These are phyloP conservation scores for Lordiphosa andalusiaca DNA, from an alignment of 2,888 invertebrate genomes.

Conservation along the genomic window DNA sequence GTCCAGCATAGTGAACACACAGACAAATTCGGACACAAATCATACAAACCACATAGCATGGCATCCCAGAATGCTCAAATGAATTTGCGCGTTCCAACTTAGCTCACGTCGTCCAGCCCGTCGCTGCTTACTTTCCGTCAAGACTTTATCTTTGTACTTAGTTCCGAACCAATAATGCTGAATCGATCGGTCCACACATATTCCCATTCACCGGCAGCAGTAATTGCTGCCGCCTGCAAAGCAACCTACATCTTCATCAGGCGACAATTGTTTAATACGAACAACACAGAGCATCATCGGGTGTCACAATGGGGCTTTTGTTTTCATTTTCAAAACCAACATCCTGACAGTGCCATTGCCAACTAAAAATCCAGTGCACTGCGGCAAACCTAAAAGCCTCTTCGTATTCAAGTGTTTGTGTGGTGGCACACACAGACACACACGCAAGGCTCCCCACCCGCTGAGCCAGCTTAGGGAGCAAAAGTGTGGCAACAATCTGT, in stretches of 20 bases:
- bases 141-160: slow-evolving; percentile 7
- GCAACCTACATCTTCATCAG: slow-evolving; percentile 17
- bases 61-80: too few species aligned
- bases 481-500: slow-evolving; percentile 67
- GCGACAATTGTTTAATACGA: slow-evolving; percentile 56
- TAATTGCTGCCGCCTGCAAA: slow-evolving; percentile 34
- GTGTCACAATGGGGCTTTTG: slow-evolving; percentile 53
- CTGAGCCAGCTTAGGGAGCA: slow-evolving; percentile 45
- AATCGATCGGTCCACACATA: slow-evolving; percentile 8
- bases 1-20: too few species aligned
- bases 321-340: slow-evolving; percentile 57
- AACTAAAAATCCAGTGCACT: slow-evolving; percentile 52
- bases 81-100: too few species aligned
- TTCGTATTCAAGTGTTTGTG: slow-evolving; percentile 64
- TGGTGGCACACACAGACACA: slow-evolving; percentile 10
- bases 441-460: slow-evolving; percentile 14
- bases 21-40: too few species aligned
- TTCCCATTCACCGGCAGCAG: slow-evolving; percentile 22
- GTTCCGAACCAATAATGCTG: slow-evolving; percentile 9
- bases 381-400: slow-evolving; percentile 58
- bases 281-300: slow-evolving; percentile 25
- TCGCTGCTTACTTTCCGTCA: too few species aligned
- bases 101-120: too few species aligned
- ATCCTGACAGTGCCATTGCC: slow-evolving; percentile 64
- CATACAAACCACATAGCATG: too few species aligned